Percentiles rank a stretch among this genome's conserved stretches.
These are phyloP conservation scores for Hormaphis cornu DNA, from an alignment of 1,140 invertebrate genomes.

Conservation along the genomic window DNA sequence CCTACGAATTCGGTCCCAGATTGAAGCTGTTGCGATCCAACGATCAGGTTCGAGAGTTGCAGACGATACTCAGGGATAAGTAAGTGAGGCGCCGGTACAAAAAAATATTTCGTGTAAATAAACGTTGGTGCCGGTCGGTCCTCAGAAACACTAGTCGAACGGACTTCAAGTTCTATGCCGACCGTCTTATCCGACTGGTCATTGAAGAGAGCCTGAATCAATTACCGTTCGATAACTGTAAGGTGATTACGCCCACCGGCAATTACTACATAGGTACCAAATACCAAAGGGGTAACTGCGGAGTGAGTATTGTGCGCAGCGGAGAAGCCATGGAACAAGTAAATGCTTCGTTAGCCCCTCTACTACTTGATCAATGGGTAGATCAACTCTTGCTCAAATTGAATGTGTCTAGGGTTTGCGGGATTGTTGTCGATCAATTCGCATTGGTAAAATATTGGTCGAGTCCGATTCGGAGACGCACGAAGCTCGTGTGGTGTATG, in stretches of 20 bases:
- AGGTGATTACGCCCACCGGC: conserved; percentile 86
- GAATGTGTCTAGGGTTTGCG: conserved; percentile 71
- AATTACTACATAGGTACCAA: conserved; percentile 82
- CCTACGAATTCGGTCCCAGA: conserved; percentile 60
- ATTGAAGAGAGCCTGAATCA: conserved; percentile 98
- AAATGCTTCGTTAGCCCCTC: conserved; percentile 16
- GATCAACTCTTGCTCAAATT: no score
- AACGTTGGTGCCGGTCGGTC: background rate
- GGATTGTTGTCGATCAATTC: conserved; percentile 94
- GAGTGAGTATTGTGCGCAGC: conserved; percentile 75
- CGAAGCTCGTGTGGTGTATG: conserved; percentile 93
- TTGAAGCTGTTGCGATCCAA: conserved; percentile 72
- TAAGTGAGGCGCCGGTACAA: conserved; percentile 44
- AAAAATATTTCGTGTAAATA: background rate
- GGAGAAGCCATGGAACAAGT: conserved; percentile 98
- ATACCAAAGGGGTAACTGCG: conserved; percentile 94
- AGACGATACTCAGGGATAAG: conserved; percentile 92
- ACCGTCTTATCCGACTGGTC: conserved; percentile 83
- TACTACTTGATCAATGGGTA: no score
- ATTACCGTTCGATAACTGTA: conserved; percentile 80
- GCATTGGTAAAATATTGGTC: conserved; percentile 96
- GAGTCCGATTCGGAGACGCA: conserved; percentile 93
- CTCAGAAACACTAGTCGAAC: conserved; percentile 78
- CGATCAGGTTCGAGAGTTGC: conserved; percentile 83
- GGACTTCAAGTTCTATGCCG: conserved; percentile 98